Base-by-base conservation (phyloP, 2,113 vertebrate genomes). In the Syngnathus scovelli region DNA sequence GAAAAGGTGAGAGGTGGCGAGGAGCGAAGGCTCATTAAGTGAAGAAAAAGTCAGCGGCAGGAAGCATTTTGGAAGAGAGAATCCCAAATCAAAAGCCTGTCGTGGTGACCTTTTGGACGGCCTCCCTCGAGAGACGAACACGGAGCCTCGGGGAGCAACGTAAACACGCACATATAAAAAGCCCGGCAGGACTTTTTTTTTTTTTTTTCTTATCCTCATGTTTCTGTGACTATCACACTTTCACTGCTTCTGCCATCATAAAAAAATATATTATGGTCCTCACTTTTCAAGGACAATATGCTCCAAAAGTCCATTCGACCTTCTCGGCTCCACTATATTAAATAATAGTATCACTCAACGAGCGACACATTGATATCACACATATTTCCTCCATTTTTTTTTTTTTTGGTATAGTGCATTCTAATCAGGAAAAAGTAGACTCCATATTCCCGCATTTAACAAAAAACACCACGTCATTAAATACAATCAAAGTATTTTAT, bases 11-110 rank as follows among this genome's bases (percentile, higher is more conserved):
- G 72, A 68, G 78, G 79, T 78, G 77, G 71, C 1, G 1, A 75
- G 76, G 66, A 16, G 51, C 69, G n/a, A 70, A 41, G 67, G 71
- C 81, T 84, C 76, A 78, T 82, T 87, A 86, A 85, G 83, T 77
- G 71, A 77, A 77, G 81, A 58, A 69, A 78, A 78, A 82, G 66
- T 66, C 49, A 12, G 43, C 69, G 75, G 66, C 75, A 81, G 84
- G 82, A 86, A 86, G 83, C 83, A 76, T 86, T 76, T 77, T 54
- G 64, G 73, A 83, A 80, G 77, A 82, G 72, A 86, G 81, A 83
- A 78, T 71, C 82, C 69, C 78, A 77, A 79, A 88, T 85, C 75
- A 85, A 87, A 84, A 83, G 83, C 83, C 77, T 71, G 78, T 79
- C 78, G 69, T 55, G 69, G 83, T 86, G 86, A 87, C 87, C 86